Conservation (phyloP, 2,888 invertebrate species). For the Mesorhabditis sp. region DNA sequence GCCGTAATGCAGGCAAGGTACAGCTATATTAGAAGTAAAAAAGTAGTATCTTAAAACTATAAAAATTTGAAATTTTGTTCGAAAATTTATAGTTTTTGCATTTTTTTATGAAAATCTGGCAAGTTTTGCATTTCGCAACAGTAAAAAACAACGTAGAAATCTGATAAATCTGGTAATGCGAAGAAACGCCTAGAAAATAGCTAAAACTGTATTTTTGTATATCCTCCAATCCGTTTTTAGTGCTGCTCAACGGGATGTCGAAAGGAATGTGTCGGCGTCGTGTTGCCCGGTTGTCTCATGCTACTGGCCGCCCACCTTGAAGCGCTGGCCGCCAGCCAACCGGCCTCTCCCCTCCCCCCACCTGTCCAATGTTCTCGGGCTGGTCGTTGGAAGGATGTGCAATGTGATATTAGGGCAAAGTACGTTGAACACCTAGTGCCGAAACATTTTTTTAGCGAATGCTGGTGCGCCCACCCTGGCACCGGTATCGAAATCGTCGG, state of each 20-base stretch:
- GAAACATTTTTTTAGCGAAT: conserved; percentile 9
- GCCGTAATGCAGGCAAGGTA: no score
- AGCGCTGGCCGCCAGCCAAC: background rate
- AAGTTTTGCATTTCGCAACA: no score
- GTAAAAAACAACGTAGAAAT: no score
- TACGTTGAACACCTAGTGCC: conserved; percentile 9
- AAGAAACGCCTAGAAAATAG: no score
- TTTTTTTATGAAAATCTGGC: no score
- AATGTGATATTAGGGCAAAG: conserved; percentile 39
- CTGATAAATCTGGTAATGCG: no score
- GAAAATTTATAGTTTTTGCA: no score
- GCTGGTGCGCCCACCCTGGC: conserved; percentile 39
- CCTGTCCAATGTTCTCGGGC: conserved; percentile 42
- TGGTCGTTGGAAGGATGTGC: conserved; percentile 40
- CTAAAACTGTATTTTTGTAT: no score
- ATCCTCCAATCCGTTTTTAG: no score
- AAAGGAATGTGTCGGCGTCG: background rate
- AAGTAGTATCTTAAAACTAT: no score
- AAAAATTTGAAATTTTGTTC: no score
- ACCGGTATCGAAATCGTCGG: conserved; percentile 45
- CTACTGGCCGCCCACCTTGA: background rate
- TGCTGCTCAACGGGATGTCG: background rate
- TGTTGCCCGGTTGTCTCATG: background rate
- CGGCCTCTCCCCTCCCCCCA: conserved; percentile 17
- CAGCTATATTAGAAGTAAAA: no score